Evolutionary conservation across 2,888 invertebrate genomes (phyloP).

Genomic region (Drosophila greeni): DNA sequence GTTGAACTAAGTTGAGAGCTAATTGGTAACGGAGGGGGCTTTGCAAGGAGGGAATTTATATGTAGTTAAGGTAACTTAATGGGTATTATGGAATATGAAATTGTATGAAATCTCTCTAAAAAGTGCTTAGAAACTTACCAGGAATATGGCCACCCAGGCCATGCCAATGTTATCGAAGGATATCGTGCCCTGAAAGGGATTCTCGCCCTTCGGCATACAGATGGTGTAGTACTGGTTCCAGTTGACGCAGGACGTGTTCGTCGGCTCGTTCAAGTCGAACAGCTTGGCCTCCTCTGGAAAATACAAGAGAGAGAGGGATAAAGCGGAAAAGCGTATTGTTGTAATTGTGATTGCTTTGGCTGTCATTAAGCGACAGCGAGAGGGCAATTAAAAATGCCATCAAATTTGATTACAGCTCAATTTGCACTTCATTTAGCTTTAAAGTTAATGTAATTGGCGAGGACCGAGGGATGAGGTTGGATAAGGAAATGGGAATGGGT

Average conservation of each 20-base stretch:
- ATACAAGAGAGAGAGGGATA: not conserved
- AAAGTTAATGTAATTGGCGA: slow-evolving; percentile 45
- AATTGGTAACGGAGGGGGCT: slow-evolving; percentile 23
- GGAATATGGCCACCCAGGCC: slow-evolving; percentile 99
- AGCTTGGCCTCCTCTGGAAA: slow-evolving; percentile 75
- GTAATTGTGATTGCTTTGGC: slow-evolving; percentile 46
- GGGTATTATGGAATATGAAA: not conserved
- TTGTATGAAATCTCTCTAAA: not conserved
- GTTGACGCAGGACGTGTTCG: slow-evolving; percentile 92
- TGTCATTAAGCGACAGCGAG: slow-evolving; percentile 49
- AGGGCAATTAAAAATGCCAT: slow-evolving; percentile 68
- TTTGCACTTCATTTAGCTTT: slow-evolving; percentile 67
- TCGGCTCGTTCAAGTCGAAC: slow-evolving; percentile 82
- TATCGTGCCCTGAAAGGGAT: slow-evolving; percentile 99
- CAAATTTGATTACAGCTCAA: slow-evolving; percentile 69
- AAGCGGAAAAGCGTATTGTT: slow-evolving; percentile 31
- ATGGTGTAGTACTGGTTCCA: slow-evolving; percentile 99
- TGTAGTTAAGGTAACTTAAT: not conserved
- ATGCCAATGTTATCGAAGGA: slow-evolving; percentile 99
- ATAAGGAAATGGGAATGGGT: too few species aligned
- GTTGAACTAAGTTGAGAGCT: slow-evolving; percentile 36
- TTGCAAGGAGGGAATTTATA: not conserved
- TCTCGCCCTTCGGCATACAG: slow-evolving; percentile 94
- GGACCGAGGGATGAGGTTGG: not conserved
- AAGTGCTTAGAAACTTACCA: slow-evolving; percentile 84